Evolutionary conservation across 1,140 invertebrate genomes (phyloP).

Genomic region (Wiebesia pumilae): DNA sequence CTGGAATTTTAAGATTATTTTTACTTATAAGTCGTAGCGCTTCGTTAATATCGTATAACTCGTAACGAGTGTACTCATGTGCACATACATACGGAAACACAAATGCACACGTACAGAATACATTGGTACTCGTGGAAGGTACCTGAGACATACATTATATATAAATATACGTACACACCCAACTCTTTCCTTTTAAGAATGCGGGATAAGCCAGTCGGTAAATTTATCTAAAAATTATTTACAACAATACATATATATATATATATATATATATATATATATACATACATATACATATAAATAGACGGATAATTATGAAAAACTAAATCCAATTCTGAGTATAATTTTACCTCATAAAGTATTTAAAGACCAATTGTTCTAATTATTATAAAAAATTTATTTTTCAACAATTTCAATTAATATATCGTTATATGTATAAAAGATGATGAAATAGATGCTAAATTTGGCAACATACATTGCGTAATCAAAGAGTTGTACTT

Average conservation of each 20-base stretch:
- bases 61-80: conserved; percentile 26
- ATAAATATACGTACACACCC: conserved; percentile 18
- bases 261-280: not conserved
- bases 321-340: not conserved
- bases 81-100: conserved; percentile 31
- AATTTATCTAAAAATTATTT: not conserved
- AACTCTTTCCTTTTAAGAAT: conserved; percentile 2
- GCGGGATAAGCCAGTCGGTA: conserved; percentile 8
- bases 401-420: not conserved
- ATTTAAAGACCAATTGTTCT: not conserved
- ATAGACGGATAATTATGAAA: not conserved
- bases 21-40: conserved; percentile 53
- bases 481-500: not conserved
- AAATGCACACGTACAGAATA: not conserved
- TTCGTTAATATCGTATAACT: conserved; percentile 48
- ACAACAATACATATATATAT: not conserved
- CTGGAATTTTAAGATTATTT: conserved; percentile 62
- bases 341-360: not conserved
- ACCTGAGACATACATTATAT: conserved; percentile 32
- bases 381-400: not conserved
- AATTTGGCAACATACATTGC: not conserved
- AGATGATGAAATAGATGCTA: not conserved
- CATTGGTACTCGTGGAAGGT: conserved; percentile 36
- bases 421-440: not conserved
- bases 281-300: not conserved